Conservation (phyloP, 2,797 vertebrate species). For the Amniataba percoides region DNA sequence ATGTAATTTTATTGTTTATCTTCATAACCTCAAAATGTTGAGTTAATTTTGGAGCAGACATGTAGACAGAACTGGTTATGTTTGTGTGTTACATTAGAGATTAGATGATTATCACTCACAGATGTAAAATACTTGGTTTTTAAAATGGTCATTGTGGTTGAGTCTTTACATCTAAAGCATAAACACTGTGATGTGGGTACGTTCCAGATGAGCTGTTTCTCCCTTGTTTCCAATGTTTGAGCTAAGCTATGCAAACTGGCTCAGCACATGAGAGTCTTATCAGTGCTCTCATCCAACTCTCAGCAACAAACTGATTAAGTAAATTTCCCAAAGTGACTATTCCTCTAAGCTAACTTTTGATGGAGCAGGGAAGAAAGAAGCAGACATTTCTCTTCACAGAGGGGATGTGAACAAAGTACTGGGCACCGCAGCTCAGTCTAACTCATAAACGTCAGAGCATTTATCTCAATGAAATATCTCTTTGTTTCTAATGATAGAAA, state of each 20-base stretch:
- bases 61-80: not conserved
- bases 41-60: not conserved
- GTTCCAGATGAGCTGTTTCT: not conserved
- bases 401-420: not conserved
- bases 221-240: not conserved
- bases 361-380: not conserved
- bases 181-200: not conserved
- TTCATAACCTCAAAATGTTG: not conserved
- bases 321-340: not conserved
- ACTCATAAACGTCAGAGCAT: not conserved
- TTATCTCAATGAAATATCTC: constrained; percentile 14
- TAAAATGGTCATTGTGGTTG: no score
- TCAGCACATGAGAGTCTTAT: not conserved
- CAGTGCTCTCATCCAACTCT: not conserved
- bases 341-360: not conserved
- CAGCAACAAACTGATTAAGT: not conserved
- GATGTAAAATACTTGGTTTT: no score
- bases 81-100: not conserved
- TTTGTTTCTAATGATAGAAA: constrained; percentile 15
- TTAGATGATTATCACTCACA: no score
- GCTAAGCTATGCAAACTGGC: not conserved
- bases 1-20: not conserved
- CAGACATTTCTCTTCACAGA: not conserved
- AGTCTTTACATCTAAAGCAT: no score
- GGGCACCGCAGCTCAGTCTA: not conserved